Evolutionary conservation across 2,888 invertebrate genomes (phyloP), one percentile per base, ranked within the genome.

Genomic region (Antheraea yamamai): DNA sequence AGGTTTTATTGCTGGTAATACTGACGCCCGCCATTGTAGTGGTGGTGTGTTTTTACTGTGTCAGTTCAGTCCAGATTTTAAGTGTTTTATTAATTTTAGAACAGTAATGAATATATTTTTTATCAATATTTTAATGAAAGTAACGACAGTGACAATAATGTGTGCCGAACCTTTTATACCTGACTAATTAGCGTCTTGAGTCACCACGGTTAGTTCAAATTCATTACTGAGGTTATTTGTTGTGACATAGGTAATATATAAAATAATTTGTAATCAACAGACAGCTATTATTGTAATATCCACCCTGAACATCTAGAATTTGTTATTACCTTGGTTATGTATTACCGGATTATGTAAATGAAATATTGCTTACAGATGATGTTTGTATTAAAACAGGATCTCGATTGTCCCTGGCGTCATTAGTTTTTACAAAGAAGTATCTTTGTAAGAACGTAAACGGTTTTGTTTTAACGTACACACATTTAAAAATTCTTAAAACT

Each of bases 161-260:
- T 88, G 91, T 93, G 94, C 91, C 90, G 92, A 92, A 91, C 89
- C 89, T 88, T 91, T 91, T 93, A 91, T 92, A 92, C 92, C 91
- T 81, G 93, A 92, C 83, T 93, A 90, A 91, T 86, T 88, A 86
- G 85, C 86, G 87, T 84, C 87, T 88, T 90, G 91, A 91, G 91
- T 93, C 93, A 92, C 87, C 92, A 93, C 94, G 94, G 95, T 95
- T 86, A 93, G 95, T 92, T 90, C 81, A 86, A 93, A 91, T 89
- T 88, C 86, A 89, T 92, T 87, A 87, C 91, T 91, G 86, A 93
- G 94, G 94, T 94, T 94, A 95, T 94, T 93, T 94, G 92, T 94
- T 94, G 91, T 95, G 92, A 92, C 90, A 89, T 90, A 87, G 82
- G 85, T 90, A 90, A 85, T 89, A 88, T 85, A 81, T 87, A 77